Base-by-base conservation (phyloP, 2,888 invertebrate genomes). In the Leucania comma region DNA sequence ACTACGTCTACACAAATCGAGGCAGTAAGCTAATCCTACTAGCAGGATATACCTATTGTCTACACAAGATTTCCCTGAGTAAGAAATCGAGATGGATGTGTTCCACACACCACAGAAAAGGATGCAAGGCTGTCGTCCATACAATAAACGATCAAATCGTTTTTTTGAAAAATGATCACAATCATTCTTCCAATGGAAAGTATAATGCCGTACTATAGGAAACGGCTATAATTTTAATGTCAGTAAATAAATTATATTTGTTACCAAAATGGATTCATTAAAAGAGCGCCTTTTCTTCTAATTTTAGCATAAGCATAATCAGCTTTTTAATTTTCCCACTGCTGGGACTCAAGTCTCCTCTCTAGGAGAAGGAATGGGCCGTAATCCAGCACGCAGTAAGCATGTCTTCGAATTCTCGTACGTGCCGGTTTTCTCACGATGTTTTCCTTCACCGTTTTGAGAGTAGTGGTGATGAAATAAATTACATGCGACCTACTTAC, bases 11-110 rank as follows among this genome's bases (percentile, higher is more conserved):
- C 22, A 64, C 78, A 12, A 60, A 53, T 20, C 54, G 69, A 20
- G 75, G 78, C 1, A 75, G 48, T 20, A 63, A 60, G 26, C 26
- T 76, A 2, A 64, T 79, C 4, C 26, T 71, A 29, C 1, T 67
- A 6, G 60, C 67, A 1, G 81, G 78, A 26, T 77, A 76, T 38
- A 57, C 81, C 0, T 78, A 54, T 51, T 80, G 65, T 29, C 63
- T 69, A 0, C 54, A 69, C 46, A 32, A 48, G 14, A 54, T 54
- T 17, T 48, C 42, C 10, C 2, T 20, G 1, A 65, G 26, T 24
- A n/a, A 3, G 3, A 75, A 67, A n/a, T 48, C 48, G 9, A 24
- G 54, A n/a, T 72, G 75, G 75, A 56, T 56, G 67, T 72, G 75
- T 50, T 66, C 71, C 4, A 75, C 75, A n/a, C 75, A 72, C n/a